Evolutionary conservation across 2,888 invertebrate species (phyloP).

Genomic region (Trisateles emortualis): DNA sequence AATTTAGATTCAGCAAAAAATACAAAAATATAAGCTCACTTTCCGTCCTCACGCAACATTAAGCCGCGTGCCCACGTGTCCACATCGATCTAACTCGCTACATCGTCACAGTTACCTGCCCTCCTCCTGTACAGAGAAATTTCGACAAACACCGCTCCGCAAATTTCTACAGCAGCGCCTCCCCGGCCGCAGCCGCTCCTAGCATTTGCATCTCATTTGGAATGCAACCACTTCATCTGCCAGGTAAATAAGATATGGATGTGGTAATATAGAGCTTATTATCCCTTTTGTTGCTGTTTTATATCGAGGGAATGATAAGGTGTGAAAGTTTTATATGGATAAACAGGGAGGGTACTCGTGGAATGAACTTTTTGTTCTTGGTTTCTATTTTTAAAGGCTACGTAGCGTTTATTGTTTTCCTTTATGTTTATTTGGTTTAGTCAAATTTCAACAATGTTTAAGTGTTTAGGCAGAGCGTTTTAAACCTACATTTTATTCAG

Average conservation of each 20-base stretch:
- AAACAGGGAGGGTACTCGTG: background rate
- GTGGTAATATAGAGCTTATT: slow-evolving; percentile 37
- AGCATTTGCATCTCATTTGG: slow-evolving; percentile 78
- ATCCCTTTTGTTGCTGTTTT: slow-evolving; percentile 1
- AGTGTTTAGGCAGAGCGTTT: too few relatives aligned
- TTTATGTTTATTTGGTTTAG: too few relatives aligned
- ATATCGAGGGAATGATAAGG: background rate
- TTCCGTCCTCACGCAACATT: slow-evolving; percentile 7
- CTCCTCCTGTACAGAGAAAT: slow-evolving; percentile 35
- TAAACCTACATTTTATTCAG: too few relatives aligned
- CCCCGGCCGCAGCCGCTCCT: slow-evolving; percentile 63
- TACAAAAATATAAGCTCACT: background rate
- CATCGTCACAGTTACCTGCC: slow-evolving; percentile 40
- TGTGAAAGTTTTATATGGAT: background rate
- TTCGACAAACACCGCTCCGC: slow-evolving; percentile 51
- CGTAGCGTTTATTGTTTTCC: too few relatives aligned
- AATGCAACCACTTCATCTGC: slow-evolving; percentile 59
- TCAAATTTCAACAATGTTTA: too few relatives aligned
- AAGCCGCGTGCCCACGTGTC: slow-evolving; percentile 16
- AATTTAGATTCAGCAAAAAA: background rate
- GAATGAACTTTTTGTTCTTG: background rate
- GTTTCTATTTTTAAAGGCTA: background rate
- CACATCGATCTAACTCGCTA: slow-evolving; percentile 23
- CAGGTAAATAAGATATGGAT: slow-evolving; percentile 35
- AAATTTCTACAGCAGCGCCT: slow-evolving; percentile 49